Evolutionary conservation across 1,140 invertebrate species (phyloP).

Genomic region (Aphaenogaster rudis): DNA sequence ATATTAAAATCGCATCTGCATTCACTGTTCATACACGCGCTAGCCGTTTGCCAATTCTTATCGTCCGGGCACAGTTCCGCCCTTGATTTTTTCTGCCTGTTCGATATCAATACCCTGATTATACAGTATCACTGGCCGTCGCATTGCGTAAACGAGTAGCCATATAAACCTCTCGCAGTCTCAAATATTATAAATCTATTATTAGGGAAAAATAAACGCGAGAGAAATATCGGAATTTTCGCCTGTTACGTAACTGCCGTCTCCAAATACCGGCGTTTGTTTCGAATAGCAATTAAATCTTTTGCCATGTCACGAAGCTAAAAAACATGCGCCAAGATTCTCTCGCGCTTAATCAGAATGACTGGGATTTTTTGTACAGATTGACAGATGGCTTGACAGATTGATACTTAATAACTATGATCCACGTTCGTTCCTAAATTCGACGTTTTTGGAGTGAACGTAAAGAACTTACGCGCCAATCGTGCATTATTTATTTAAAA

Average conservation of each 20-base stretch:
- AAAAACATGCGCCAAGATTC: neutral
- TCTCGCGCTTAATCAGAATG: neutral
- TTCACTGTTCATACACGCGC: neutral
- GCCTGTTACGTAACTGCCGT: constrained; percentile 5
- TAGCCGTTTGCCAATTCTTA: neutral
- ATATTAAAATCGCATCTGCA: constrained; percentile 27
- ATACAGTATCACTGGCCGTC: neutral
- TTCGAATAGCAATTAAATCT: neutral
- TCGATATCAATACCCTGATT: constrained; percentile 9
- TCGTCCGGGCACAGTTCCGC: neutral
- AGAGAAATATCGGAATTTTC: constrained; percentile 14
- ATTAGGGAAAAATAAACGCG: neutral
- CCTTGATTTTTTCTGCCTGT: neutral
- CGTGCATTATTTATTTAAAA: neutral
- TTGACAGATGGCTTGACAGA: neutral
- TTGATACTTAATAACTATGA: neutral
- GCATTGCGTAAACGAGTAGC: neutral
- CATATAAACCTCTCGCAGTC: neutral
- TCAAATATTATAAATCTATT: neutral
- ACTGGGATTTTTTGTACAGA: neutral
- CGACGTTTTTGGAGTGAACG: neutral
- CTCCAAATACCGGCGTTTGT: neutral
- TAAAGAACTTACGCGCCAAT: neutral
- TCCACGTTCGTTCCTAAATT: neutral
- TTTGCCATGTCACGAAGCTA: neutral